A percentile compares a stretch with the other conserved stretches of the same genome.
Evolutionary conservation across 2,797 vertebrate genomes (phyloP).

Genomic region (Tiaroga cobitis): DNA sequence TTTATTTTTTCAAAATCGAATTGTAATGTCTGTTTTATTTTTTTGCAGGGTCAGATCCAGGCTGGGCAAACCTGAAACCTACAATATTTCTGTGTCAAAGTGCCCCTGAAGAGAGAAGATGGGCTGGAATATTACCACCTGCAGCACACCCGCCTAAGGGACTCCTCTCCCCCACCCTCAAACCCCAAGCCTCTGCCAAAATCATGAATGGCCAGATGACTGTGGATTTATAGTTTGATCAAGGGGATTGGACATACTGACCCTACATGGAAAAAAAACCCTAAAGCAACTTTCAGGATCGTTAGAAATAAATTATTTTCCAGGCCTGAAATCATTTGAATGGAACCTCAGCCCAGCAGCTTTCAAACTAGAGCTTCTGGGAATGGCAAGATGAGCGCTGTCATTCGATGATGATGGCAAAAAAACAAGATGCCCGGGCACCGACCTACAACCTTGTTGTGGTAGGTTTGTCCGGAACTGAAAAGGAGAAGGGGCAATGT

Average conservation of each 20-base stretch:
- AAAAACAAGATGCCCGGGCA: conserved; percentile 95
- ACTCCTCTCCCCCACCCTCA: conserved; percentile 25
- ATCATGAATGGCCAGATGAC: conserved; percentile 34
- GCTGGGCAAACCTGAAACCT: conserved; percentile 56
- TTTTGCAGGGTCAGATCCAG: conserved; percentile 70
- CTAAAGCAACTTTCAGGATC: conserved; percentile 32
- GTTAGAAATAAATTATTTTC: conserved; percentile 28
- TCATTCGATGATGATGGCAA: conserved; percentile 93
- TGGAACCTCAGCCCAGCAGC: conserved; percentile 60
- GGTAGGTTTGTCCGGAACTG: conserved; percentile 95
- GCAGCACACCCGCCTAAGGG: conserved; percentile 38
- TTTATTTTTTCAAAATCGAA: conserved; percentile 1
- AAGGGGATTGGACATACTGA: conserved; percentile 19
- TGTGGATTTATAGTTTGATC: conserved; percentile 38
- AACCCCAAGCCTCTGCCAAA: conserved; percentile 25
- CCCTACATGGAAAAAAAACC: not conserved
- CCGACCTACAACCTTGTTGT: conserved; percentile 96
- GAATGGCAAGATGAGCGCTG: conserved; percentile 89
- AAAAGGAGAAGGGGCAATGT: conserved; percentile 98
- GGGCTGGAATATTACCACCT: conserved; percentile 47
- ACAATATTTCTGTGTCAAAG: conserved; percentile 48
- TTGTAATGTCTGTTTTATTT: conserved; percentile 58
- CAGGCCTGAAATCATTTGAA: conserved; percentile 44
- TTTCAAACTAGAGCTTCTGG: conserved; percentile 76
- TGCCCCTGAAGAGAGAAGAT: conserved; percentile 63